These are phyloP conservation scores for Sceloporus tristichus DNA, from an alignment of 2,113 vertebrate species.

Conservation along the genomic window DNA sequence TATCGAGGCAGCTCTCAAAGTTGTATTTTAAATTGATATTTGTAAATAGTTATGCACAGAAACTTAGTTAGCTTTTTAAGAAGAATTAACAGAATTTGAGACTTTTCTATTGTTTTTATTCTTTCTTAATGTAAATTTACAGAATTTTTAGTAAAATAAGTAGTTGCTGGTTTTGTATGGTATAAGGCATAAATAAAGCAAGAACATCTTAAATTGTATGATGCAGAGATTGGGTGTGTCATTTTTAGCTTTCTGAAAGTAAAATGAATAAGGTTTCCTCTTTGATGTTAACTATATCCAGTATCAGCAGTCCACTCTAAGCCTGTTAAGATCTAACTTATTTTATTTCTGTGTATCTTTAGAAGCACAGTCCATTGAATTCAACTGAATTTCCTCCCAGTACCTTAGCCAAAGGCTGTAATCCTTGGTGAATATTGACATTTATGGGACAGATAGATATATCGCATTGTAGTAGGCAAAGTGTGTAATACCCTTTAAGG, in stretches of 20 bases:
- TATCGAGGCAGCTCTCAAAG: constrained; percentile 20
- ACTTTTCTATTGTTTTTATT: constrained; percentile 45
- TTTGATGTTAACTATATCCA: not conserved
- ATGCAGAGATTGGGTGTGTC: not conserved
- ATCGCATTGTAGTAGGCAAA: not conserved
- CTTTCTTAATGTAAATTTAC: constrained; percentile 72
- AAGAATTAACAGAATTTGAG: constrained; percentile 29
- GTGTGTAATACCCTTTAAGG: not conserved
- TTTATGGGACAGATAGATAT: not conserved
- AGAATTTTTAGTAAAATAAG: constrained; percentile 70
- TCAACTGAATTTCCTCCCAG: not conserved
- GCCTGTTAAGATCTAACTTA: not conserved
- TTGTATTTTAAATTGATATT: constrained; percentile 26
- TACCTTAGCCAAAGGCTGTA: not conserved
- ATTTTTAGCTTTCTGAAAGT: not conserved
- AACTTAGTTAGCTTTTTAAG: constrained; percentile 17
- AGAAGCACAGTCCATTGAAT: too few species aligned
- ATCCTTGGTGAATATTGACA: not conserved
- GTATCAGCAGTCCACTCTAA: not conserved
- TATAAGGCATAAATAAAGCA: constrained; percentile 20
- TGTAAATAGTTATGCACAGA: constrained; percentile 60
- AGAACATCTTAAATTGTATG: not conserved
- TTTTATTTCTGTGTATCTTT: not conserved
- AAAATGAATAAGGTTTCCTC: not conserved
- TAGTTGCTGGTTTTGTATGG: constrained; percentile 72